A percentile compares a stretch with the other conserved stretches of the same genome.
Conservation (phyloP, 2,888 invertebrate genomes). For the Eretmocerus hayati region DNA sequence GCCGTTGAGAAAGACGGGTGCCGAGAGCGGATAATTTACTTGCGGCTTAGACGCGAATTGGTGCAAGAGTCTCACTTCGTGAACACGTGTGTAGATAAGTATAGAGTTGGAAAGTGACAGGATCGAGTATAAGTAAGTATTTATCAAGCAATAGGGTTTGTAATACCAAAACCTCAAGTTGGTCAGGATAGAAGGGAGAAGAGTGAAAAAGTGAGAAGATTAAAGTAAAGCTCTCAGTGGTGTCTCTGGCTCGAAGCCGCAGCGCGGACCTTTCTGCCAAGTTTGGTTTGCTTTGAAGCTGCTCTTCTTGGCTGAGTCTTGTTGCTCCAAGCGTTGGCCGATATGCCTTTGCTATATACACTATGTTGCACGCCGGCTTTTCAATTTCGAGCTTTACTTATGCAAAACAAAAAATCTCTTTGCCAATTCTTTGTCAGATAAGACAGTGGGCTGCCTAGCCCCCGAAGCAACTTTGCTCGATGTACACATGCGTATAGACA, state of each 20-base stretch:
- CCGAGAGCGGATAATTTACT: no score
- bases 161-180: no score
- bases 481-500: not conserved
- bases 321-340: not conserved
- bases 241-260: no score
- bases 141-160: no score
- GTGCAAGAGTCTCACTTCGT: no score
- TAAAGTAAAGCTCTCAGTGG: conserved; percentile 14
- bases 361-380: not conserved
- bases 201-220: conserved; percentile 5
- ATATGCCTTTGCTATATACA: not conserved
- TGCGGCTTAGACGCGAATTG: no score
- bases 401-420: not conserved
- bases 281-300: not conserved
- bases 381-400: conserved; percentile 3
- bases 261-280: conserved; percentile 1
- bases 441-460: no score
- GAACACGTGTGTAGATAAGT: no score
- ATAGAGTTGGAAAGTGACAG: no score
- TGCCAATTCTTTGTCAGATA: conserved; percentile 1
- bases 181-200: no score
- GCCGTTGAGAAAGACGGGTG: no score
- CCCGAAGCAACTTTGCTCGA: not conserved
- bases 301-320: not conserved
- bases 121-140: no score